phyloP scores from a whole-genome alignment of 2,113 vertebrate genomes.

The Leptocoma aspasia region DNA sequence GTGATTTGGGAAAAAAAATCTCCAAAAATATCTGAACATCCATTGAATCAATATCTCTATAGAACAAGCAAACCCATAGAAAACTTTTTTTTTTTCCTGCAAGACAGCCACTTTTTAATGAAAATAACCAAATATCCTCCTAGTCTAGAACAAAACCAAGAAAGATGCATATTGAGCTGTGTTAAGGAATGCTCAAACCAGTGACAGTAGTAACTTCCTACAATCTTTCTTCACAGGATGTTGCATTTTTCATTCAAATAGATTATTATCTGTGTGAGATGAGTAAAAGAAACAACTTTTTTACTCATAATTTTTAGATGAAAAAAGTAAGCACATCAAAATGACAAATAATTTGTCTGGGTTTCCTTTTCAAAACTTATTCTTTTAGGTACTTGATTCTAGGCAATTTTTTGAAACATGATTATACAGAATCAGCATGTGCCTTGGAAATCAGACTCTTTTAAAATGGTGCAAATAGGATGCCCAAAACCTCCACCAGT shows the following conservation, averaged over 20 bases:
- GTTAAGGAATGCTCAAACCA: background rate
- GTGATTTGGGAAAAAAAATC: background rate
- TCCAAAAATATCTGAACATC: background rate
- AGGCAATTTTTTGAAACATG: background rate
- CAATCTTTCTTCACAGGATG: background rate
- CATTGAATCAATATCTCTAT: background rate
- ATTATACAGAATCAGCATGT: background rate
- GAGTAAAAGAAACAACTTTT: background rate
- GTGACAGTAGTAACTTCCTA: background rate
- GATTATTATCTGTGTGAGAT: background rate
- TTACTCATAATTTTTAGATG: background rate
- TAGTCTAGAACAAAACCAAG: background rate
- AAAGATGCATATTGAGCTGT: background rate
- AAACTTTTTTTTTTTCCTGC: background rate
- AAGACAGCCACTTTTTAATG: background rate
- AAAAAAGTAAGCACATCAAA: background rate
- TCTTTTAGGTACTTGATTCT: background rate
- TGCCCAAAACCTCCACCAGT: fast-evolving
- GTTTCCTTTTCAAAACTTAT: background rate
- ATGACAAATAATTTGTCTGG: background rate
- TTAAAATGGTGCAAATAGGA: fast-evolving
- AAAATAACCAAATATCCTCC: background rate
- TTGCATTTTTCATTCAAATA: background rate
- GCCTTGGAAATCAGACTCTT: background rate
- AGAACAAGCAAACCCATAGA: background rate